Base-by-base conservation (phyloP, 2,888 invertebrate species). In the Loripinus fragilis region DNA sequence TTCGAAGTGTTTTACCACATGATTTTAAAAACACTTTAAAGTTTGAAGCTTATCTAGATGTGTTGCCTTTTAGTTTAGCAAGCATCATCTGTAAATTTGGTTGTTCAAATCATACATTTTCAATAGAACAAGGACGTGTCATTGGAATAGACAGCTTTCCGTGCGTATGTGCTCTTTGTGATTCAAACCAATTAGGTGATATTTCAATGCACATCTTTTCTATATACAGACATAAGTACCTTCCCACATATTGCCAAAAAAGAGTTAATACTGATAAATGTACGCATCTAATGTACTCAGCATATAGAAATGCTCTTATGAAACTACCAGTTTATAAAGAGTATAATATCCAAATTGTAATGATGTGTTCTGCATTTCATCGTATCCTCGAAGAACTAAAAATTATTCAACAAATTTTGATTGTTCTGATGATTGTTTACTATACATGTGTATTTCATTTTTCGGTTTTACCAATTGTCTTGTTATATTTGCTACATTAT, bases 41-140 rank as follows among this genome's bases (percentile, higher is more conserved):
- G 52, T 52, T 52, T 52, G 48, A 48, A 69, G 15, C 2, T 17
- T 69, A 48, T 48, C 38, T 69, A 2, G 48, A 69, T 17, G 5
- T 69, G 2, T 48, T 69, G 28, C 48, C 68, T 42, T 20, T 12
- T 12, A 45, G 42, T 30, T 45, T 69, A 20, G 48, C 68, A 28
- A 45, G 10, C 1, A 10, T 20, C 1, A 28, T 69, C n/a, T 69
- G 68, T 48, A 67, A 67, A 52, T 52, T 52, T 23, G 2, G 52
- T 7, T 52, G 52, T 25, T 52, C 52, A 52, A 23, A 25, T 52
- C 52, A 52, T 25, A 52, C 23, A 52, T 25, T 52, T 17, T 25
- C 52, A 7, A 52, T 52, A 25, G 52, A 52, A 25, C 12, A 52
- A 52, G 52, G 52, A 8, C 52, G 52, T 25, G 23, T 52, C 3